Evolutionary conservation across 2,888 invertebrate genomes (phyloP).

Genomic region (Drosophila limbata): DNA sequence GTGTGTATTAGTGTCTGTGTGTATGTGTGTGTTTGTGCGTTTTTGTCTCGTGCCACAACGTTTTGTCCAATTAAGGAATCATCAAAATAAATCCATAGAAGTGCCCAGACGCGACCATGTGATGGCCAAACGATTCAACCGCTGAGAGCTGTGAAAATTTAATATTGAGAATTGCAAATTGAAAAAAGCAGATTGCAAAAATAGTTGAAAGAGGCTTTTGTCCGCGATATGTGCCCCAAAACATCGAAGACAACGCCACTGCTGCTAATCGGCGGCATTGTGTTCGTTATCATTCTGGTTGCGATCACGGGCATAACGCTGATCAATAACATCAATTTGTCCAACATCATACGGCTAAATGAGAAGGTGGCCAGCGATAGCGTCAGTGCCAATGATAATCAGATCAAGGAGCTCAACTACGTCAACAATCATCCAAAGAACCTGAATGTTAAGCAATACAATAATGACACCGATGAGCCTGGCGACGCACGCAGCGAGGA

Average conservation of each 20-base stretch:
- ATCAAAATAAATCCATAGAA: constrained; percentile 36
- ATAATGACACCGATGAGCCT: constrained; percentile 3
- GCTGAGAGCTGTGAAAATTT: constrained; percentile 8
- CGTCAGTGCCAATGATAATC: constrained; percentile 79
- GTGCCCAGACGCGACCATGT: constrained; percentile 31
- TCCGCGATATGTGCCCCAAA: constrained; percentile 82
- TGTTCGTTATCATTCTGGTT: constrained; percentile 86
- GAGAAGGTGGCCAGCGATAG: constrained; percentile 85
- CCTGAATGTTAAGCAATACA: constrained; percentile 56
- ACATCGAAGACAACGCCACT: constrained; percentile 83
- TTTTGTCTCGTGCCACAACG: constrained; percentile 7
- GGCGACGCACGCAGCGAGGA: constrained; percentile 51
- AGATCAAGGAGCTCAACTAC: constrained; percentile 81
- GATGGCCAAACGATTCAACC: constrained; percentile 16
- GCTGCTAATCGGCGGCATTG: constrained; percentile 84
- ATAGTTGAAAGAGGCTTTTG: not conserved
- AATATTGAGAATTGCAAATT: constrained; percentile 6
- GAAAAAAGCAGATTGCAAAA: not conserved
- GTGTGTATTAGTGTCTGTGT: not conserved
- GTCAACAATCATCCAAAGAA: constrained; percentile 84
- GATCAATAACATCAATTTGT: constrained; percentile 84
- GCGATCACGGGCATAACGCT: constrained; percentile 86
- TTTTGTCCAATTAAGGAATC: constrained; percentile 13
- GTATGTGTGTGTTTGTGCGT: not conserved
- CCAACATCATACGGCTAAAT: constrained; percentile 84